Evolutionary conservation across 30 jellyfish, hydroid and myxozoan genomes (phyloP).

Genomic region (Cassiopea andromeda): DNA sequence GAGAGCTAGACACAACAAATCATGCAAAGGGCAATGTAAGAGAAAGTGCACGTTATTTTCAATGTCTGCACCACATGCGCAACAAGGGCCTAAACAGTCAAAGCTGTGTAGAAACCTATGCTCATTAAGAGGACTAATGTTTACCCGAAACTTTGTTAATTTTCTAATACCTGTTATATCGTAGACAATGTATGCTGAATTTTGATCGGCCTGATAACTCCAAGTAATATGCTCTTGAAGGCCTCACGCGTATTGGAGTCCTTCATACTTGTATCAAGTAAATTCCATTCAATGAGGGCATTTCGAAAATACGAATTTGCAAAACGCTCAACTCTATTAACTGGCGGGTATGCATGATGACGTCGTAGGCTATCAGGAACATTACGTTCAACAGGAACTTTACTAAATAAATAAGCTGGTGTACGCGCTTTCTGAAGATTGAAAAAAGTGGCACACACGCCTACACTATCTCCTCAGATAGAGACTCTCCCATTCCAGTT

Average conservation of each 20-base stretch:
- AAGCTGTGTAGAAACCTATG: slow-evolving; percentile 16
- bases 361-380: not conserved
- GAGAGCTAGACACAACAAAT: not conserved
- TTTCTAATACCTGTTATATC: not conserved
- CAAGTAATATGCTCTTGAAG: slow-evolving; percentile 12
- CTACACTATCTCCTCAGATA: not conserved
- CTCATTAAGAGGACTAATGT: slow-evolving; percentile 8
- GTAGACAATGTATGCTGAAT: not conserved
- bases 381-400: not conserved
- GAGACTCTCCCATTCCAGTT: too few relatives aligned
- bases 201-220: slow-evolving; percentile 4
- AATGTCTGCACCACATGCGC: slow-evolving; percentile 1
- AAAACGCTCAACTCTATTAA: too few relatives aligned
- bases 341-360: not conserved
- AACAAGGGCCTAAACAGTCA: slow-evolving; percentile 7
- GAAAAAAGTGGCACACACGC: slow-evolving; percentile 24
- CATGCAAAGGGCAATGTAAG: slow-evolving; percentile 33
- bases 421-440: not conserved
- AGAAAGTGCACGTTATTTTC: slow-evolving; percentile 17
- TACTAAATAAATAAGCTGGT: not conserved
- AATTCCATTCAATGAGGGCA: too few relatives aligned
- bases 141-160: not conserved
- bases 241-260: not conserved
- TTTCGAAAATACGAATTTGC: too few relatives aligned
- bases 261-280: not conserved